A percentile compares a stretch with the other conserved stretches of the same genome.
phyloP scores from a whole-genome alignment of 2,113 vertebrate genomes.

The Tragelaphus imberbis region DNA sequence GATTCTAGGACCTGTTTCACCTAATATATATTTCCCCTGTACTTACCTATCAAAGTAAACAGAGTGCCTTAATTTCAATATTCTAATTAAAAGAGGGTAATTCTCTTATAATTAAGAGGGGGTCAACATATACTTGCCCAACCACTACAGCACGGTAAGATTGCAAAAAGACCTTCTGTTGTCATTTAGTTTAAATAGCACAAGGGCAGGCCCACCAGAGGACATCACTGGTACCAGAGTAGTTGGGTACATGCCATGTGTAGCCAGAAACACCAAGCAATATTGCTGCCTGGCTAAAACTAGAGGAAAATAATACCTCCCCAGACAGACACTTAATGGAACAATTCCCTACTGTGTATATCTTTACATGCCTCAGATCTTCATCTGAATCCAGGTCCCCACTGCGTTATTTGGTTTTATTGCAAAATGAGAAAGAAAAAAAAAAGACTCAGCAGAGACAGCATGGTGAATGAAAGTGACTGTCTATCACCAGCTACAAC shows the following conservation, averaged over 20 bases:
- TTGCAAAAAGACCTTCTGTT: background rate
- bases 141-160: accelerated
- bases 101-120: background rate
- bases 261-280: background rate
- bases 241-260: background rate
- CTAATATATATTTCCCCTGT: background rate
- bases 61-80: background rate
- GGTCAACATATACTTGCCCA: background rate
- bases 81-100: background rate
- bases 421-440: conserved; percentile 18
- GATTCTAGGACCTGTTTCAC: background rate
- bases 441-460: conserved; percentile 1
- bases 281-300: background rate
- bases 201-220: background rate
- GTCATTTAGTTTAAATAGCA: background rate
- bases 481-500: background rate
- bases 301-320: background rate
- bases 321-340: background rate
- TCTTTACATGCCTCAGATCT: background rate
- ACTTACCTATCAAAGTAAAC: background rate
- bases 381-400: background rate
- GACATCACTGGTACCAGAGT: background rate
- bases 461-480: conserved; percentile 13
- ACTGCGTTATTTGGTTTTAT: background rate
- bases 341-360: background rate